Conservation (phyloP, 2,888 invertebrate species). For the Tuberolachnus salignus region DNA sequence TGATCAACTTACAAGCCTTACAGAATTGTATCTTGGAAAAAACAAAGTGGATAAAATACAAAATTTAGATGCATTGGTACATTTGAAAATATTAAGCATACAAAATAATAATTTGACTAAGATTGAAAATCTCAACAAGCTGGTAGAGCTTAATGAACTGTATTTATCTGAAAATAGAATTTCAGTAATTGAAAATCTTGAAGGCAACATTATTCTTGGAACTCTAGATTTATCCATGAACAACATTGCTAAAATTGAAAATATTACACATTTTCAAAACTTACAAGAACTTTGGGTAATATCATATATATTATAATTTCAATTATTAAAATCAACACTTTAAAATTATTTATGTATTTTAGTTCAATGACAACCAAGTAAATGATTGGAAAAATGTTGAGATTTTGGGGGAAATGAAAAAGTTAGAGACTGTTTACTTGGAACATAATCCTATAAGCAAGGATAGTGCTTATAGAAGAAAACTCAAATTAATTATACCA, state of each 20-base stretch:
- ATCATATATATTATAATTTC: neutral
- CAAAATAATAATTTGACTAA: constrained; percentile 88
- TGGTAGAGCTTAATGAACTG: constrained; percentile 80
- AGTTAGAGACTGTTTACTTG: constrained; percentile 84
- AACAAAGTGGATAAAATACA: constrained; percentile 91
- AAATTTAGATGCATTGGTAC: constrained; percentile 75
- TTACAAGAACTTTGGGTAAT: constrained; percentile 94
- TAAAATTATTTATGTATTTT: constrained; percentile 61
- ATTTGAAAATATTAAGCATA: constrained; percentile 81
- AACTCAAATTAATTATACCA: constrained; percentile 86
- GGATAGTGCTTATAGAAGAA: constrained; percentile 87
- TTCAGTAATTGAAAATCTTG: constrained; percentile 76
- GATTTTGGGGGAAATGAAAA: constrained; percentile 71
- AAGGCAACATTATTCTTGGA: constrained; percentile 72
- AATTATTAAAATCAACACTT: neutral
- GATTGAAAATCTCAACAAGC: constrained; percentile 81
- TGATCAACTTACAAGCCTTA: constrained; percentile 74
- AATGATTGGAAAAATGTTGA: constrained; percentile 85
- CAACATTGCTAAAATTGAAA: constrained; percentile 78
- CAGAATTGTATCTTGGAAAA: constrained; percentile 86
- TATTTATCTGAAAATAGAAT: constrained; percentile 95
- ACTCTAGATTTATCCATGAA: constrained; percentile 93
- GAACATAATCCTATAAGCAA: constrained; percentile 88
- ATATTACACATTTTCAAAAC: constrained; percentile 75
- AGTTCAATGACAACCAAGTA: constrained; percentile 91